Evolutionary conservation across 2,797 vertebrate genomes (phyloP).

Genomic region (Syncerus caffer): DNA sequence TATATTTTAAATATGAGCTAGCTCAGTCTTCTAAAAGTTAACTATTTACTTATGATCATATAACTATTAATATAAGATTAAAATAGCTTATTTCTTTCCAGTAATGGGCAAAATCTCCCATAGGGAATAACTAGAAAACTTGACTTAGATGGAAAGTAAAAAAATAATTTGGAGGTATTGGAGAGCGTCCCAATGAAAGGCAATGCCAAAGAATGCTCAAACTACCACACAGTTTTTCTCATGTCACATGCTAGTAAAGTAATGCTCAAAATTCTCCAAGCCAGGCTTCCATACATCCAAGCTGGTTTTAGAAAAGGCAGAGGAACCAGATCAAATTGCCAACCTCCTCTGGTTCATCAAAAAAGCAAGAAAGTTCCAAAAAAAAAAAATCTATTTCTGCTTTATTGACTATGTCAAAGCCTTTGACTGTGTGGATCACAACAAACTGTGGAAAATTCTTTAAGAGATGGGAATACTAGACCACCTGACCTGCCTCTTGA

Average conservation of each 20-base stretch:
- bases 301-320: background rate
- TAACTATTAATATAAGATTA: background rate
- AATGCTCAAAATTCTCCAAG: background rate
- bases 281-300: background rate
- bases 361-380: background rate
- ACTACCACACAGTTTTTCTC: background rate
- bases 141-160: background rate
- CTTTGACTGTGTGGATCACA: background rate
- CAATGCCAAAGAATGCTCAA: background rate
- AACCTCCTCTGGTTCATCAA: accelerated
- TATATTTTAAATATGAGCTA: background rate
- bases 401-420: background rate
- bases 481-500: background rate
- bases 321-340: background rate
- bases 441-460: background rate
- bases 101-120: background rate
- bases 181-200: background rate
- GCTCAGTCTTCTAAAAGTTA: background rate
- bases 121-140: background rate
- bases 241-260: background rate
- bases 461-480: background rate
- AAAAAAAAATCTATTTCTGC: background rate
- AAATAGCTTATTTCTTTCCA: background rate
- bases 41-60: background rate
- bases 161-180: background rate